Evolutionary conservation across 2,888 invertebrate species (phyloP).

Genomic region (Apodemia hepburni): DNA sequence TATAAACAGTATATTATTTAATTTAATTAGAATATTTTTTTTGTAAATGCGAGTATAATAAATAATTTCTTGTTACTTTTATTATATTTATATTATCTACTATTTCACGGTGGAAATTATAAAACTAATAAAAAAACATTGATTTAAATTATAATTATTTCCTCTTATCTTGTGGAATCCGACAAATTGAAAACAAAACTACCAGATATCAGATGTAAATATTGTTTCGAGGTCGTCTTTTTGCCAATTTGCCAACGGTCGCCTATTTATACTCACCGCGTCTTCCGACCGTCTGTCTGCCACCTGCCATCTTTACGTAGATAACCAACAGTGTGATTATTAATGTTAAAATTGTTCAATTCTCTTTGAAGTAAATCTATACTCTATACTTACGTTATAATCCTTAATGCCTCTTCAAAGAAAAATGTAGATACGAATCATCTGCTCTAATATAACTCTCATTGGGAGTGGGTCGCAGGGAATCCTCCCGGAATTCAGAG

Average conservation of each 20-base stretch:
- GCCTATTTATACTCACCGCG: constrained; percentile 65
- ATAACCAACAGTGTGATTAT: constrained; percentile 18
- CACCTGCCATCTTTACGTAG: constrained; percentile 47
- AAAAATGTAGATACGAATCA: constrained; percentile 46
- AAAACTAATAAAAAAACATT: background rate
- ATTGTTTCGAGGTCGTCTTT: constrained; percentile 66
- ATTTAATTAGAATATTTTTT: too few species aligned
- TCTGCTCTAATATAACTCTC: constrained; percentile 58
- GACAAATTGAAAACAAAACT: constrained; percentile 7
- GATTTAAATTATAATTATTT: constrained; percentile 18
- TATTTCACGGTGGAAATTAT: too few species aligned
- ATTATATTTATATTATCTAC: too few species aligned
- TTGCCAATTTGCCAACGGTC: constrained; percentile 67
- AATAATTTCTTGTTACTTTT: too few species aligned
- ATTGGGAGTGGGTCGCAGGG: constrained; percentile 67
- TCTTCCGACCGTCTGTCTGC: constrained; percentile 76
- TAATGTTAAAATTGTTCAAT: constrained; percentile 22
- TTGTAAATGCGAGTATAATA: too few species aligned
- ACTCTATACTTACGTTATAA: constrained; percentile 30
- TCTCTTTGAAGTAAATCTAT: constrained; percentile 30
- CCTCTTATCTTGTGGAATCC: constrained; percentile 31
- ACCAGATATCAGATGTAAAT: constrained; percentile 63
- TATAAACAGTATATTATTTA: too few species aligned
- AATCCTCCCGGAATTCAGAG: constrained; percentile 73
- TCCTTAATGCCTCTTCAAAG: constrained; percentile 45